Base-by-base conservation (phyloP, 2,888 invertebrate species). In the Phengaris arion region DNA sequence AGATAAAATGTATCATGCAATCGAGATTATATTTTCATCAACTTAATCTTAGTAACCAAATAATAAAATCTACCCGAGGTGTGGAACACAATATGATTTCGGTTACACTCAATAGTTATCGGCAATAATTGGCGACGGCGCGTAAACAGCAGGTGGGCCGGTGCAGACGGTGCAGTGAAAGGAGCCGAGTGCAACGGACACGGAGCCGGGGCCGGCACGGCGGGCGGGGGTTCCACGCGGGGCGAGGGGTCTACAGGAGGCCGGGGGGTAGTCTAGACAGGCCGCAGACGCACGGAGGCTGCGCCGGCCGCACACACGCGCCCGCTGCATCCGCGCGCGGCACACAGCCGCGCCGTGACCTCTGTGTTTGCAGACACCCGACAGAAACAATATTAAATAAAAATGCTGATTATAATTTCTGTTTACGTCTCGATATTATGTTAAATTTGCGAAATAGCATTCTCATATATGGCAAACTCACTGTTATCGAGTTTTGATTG, bases 241-340 rank as follows among this genome's bases (percentile, higher is more conserved):
- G 76, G 77, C 80, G 80, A 80, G 77, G 80, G 76, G 82, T 75
- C 79, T 74, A 79, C 80, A 78, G 79, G 79, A 82, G 81, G 85
- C 82, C 82, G 84, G 84, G 84, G 84, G 86, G 86, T 79, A 83
- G 93, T 93, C 93, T 93, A 93, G 93, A 93, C 93, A 89, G 92
- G 89, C 91, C 90, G 91, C 92, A 93, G 93, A 93, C 93, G 89
- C 85, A 86, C 85, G 91, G 92, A 92, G 92, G 92, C 92, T 92
- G 93, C 90, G 90, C 89, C 83, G 89, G 82, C 81, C 82, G 81
- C 90, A 89, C 89, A 89, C 87, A 78, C 64, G 12, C 82, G 78
- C 82, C 74, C 81, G 81, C 82, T 90, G 91, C 91, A 90, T 84
- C 85, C 83, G 79, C 80, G 80, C 81, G 79, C 79, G 77, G 78